Base-by-base conservation (phyloP, 2,113 vertebrate species). In the Zosterops borbonicus region DNA sequence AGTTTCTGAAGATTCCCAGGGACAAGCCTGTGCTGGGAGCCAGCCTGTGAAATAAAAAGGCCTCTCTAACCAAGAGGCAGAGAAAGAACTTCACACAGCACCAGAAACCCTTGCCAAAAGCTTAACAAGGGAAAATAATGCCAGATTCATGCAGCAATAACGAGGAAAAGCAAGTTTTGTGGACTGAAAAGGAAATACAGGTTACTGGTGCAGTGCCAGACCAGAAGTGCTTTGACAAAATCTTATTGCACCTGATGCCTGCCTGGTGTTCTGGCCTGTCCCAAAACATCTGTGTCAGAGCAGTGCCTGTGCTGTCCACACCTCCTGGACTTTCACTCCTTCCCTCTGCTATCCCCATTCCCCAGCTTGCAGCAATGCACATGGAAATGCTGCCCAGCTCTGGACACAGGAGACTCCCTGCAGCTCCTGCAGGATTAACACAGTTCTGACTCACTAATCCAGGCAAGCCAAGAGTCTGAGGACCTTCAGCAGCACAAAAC, bases 341-440 rank as follows among this genome's bases (percentile, higher is more conserved):
- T 39, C 39, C 39, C 39, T 39, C 39, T 5, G 39, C 12, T 39
- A 39, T 39, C 12, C 39, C 39, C 39, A 39, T 39, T 39, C 39
- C 39, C 39, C 39, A 39, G 35, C 2, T 25, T 47, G 28, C 41
- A 11, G 39, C 39, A 39, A 11, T 39, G 12, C 39, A 5, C 47
- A 15, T 0, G 4, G 8, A 56, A 80, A 29, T 1, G 28, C 49
- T 60, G 49, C 22, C 2, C 12, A 33, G 49, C 0, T 29, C 74
- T 19, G 65, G 19, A 3, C 1, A 41, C 35, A 41, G 44, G 7
- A 9, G 15, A 41, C 9, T 2, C 3, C 0, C 31, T 15, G 10
- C 24, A 29, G 74, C 0, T 73, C 35, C 59, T 77, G 69, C 6
- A 44, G 5, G 27, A 11, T 23, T 1, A 44, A 31, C 39, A 37